Conservation (phyloP, 2,888 invertebrate species). For the Nezara viridula region DNA sequence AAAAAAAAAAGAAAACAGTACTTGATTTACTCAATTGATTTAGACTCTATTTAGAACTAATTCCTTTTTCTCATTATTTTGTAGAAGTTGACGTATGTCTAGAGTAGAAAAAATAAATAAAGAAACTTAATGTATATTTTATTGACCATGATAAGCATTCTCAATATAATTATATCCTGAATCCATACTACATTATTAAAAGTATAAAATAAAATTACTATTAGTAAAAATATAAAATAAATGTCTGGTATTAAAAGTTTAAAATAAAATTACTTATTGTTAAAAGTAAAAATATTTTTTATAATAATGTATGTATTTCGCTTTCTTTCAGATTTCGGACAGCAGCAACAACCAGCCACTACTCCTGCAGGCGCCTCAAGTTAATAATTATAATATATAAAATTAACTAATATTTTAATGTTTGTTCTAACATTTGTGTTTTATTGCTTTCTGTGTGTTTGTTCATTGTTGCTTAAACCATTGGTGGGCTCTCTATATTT, state of each 20-base stretch:
- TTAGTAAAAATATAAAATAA: too few species aligned
- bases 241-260: too few species aligned
- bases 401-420: constrained; percentile 25
- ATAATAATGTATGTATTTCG: neutral
- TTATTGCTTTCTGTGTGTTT: constrained; percentile 9
- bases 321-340: constrained; percentile 32
- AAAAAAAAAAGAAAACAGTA: neutral
- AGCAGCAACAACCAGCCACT: neutral
- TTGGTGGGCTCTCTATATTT: neutral
- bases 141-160: neutral
- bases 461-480: neutral
- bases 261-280: neutral
- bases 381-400: constrained; percentile 46
- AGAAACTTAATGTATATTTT: neutral
- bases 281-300: neutral
- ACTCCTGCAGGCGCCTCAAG: constrained; percentile 11
- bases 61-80: neutral
- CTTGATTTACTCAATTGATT: neutral
- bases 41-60: neutral
- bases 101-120: neutral
- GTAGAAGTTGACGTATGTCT: too few species aligned
- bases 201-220: neutral
- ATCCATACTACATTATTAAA: neutral
- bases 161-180: neutral
- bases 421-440: constrained; percentile 27